These are phyloP conservation scores for Brachionus asplanchnoidis DNA, from an alignment of 1,140 invertebrate species.

Conservation along the genomic window DNA sequence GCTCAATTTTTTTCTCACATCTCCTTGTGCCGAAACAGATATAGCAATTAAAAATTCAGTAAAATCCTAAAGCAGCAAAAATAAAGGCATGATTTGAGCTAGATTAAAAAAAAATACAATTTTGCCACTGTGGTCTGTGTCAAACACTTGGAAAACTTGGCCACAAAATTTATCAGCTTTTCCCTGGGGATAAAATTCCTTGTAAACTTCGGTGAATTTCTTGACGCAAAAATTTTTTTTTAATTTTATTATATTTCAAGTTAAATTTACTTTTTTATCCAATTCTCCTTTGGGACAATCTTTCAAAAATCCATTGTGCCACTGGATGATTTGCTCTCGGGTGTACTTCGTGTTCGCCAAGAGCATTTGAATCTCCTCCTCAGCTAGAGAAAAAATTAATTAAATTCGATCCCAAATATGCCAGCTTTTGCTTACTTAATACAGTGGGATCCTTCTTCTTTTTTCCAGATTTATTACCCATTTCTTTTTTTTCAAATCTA, in stretches of 20 bases:
- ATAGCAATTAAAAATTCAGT: constrained; percentile 41
- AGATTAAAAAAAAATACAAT: not conserved
- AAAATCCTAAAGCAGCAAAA: constrained; percentile 32
- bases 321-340: constrained; percentile 21
- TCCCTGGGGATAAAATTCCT: constrained; percentile 30
- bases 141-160: constrained; percentile 42
- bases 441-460: constrained; percentile 32
- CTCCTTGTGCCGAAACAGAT: constrained; percentile 20
- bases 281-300: constrained; percentile 42
- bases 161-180: constrained; percentile 42
- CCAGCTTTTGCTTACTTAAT: not conserved
- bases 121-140: constrained; percentile 18
- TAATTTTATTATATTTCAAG: not conserved
- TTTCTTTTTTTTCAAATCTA: not conserved
- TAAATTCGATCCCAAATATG: not conserved
- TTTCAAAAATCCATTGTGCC: constrained; percentile 40
- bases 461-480: constrained; percentile 41
- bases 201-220: constrained; percentile 42
- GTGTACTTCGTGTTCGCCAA: constrained; percentile 21
- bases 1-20: not conserved
- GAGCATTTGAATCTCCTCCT: constrained; percentile 29
- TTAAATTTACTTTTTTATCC: constrained; percentile 28
- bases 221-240: not conserved
- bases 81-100: not conserved
- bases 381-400: not conserved